Base-by-base conservation (phyloP, 2,888 invertebrate species). In the Byasa hedistus region DNA sequence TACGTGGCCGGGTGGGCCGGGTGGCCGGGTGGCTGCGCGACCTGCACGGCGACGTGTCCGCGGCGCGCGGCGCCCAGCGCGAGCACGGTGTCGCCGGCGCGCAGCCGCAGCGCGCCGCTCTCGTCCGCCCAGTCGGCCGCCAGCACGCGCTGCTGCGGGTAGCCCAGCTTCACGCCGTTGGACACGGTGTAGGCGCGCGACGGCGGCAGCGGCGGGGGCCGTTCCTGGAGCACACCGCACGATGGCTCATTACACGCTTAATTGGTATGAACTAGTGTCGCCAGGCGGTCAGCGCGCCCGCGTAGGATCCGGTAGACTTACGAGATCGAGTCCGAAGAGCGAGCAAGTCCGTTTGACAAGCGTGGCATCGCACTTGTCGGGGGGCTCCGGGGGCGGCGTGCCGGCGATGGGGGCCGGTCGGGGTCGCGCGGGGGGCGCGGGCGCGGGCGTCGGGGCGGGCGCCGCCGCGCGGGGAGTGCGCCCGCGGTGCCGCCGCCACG, bases 81-180 rank as follows among this genome's bases (percentile, higher is more conserved):
- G 67, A 96, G 93, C 71, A 98, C 98, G 61, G 95, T 93, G 85
- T 98, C 97, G 65, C 98, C 98, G 85, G 96, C 96, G 78, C 95
- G 93, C 79, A 91, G 87, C 44, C 85, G 82, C 80, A 91, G 86
- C 48, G 85, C 82, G 81, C 86, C 78, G 69, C 75, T 80, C 63
- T 83, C 85, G 70, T 83, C 89, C 71, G 91, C 93, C 92, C 96
- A 98, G 75, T 96, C 95, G 93, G 96, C 96, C 88, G 96, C 96
- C 96, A 98, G 97, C 68, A 96, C 93, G 80, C 98, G 94, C 74
- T 95, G 96, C 91, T 98, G 98, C 71, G 98, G 98, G 92, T 98
- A 98, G 75, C 96, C 96, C 73, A 98, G 92, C 91, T 98, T 98
- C 68, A 96, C 96, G 84, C 97, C 97, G 76, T 97, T 97, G 36